Evolutionary conservation across 2,888 invertebrate genomes (phyloP).

Genomic region (Ichneumon xanthorius): DNA sequence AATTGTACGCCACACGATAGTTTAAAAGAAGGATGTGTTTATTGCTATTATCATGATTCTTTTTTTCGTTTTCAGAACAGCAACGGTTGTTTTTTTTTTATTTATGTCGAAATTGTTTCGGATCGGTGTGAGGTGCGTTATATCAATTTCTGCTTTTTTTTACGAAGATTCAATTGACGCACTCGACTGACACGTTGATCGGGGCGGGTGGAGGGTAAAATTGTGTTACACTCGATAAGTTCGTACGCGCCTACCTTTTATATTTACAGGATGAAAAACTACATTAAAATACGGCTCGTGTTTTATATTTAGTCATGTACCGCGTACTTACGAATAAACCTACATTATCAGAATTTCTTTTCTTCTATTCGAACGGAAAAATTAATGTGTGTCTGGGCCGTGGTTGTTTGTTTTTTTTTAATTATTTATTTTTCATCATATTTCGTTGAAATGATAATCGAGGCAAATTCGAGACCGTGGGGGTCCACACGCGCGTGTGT

Average conservation of each 20-base stretch:
- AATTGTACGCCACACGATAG: conserved; percentile 23
- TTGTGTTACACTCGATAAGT: conserved; percentile 61
- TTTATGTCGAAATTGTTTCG: conserved; percentile 41
- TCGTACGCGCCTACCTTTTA: conserved; percentile 60
- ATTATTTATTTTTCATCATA: conserved; percentile 62
- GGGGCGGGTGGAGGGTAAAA: conserved; percentile 38
- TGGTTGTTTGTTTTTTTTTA: conserved; percentile 50
- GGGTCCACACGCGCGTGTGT: conserved; percentile 5
- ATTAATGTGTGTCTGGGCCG: conserved; percentile 50
- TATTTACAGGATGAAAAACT: conserved; percentile 71
- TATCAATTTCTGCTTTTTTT: conserved; percentile 1
- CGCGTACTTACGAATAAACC: conserved; percentile 59
- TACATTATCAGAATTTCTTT: conserved; percentile 31
- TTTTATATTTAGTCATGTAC: conserved; percentile 61
- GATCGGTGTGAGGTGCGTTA: conserved; percentile 1
- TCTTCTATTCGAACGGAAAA: conserved; percentile 48
- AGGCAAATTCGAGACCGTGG: conserved; percentile 7
- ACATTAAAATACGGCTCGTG: conserved; percentile 65
- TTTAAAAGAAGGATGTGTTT: conserved; percentile 64
- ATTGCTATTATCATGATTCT: conserved; percentile 53
- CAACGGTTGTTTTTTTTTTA: conserved; percentile 30
- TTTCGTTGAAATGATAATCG: conserved; percentile 41
- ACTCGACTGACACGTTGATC: conserved; percentile 34
- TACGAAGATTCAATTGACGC: conserved; percentile 36
- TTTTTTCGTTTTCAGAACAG: conserved; percentile 34